These are phyloP conservation scores for Xestia xanthographa DNA, from an alignment of 2,888 invertebrate species.

Conservation along the genomic window DNA sequence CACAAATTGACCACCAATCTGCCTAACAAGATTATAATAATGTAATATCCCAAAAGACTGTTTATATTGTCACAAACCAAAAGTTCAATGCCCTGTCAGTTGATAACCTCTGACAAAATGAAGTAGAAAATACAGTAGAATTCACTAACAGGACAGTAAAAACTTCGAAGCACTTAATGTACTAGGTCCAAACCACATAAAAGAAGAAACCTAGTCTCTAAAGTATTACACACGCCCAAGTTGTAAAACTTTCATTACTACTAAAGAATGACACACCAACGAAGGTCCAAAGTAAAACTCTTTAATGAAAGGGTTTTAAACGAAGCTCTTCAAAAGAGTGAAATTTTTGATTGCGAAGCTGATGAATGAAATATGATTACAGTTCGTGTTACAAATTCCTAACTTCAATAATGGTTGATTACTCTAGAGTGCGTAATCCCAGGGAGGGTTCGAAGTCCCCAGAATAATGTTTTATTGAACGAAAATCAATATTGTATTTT, in stretches of 20 bases:
- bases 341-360: slow-evolving; percentile 35
- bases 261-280: slow-evolving; percentile 39
- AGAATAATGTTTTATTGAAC: slow-evolving; percentile 53
- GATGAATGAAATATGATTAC: slow-evolving; percentile 60
- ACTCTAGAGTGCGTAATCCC: slow-evolving; percentile 48
- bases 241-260: slow-evolving; percentile 52
- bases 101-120: slow-evolving; percentile 4
- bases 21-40: slow-evolving; percentile 44
- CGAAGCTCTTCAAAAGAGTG: slow-evolving; percentile 30
- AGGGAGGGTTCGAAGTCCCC: slow-evolving; percentile 45
- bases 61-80: slow-evolving; percentile 3
- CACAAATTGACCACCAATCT: slow-evolving; percentile 22
- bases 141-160: slow-evolving; percentile 36
- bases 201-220: slow-evolving; percentile 24
- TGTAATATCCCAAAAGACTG: slow-evolving; percentile 11
- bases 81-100: slow-evolving; percentile 17
- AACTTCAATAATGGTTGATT: slow-evolving; percentile 63
- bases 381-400: slow-evolving; percentile 50
- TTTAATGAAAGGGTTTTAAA: slow-evolving; percentile 40
- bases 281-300: slow-evolving; percentile 24
- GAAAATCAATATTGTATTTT: slow-evolving; percentile 57
- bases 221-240: slow-evolving; percentile 47
- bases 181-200: slow-evolving; percentile 30
- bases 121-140: slow-evolving; percentile 13
- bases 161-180: slow-evolving; percentile 31